Percentiles rank a stretch among this genome's conserved stretches.
Conservation (phyloP, 1,140 invertebrate genomes). For the Ceratina australensis region DNA sequence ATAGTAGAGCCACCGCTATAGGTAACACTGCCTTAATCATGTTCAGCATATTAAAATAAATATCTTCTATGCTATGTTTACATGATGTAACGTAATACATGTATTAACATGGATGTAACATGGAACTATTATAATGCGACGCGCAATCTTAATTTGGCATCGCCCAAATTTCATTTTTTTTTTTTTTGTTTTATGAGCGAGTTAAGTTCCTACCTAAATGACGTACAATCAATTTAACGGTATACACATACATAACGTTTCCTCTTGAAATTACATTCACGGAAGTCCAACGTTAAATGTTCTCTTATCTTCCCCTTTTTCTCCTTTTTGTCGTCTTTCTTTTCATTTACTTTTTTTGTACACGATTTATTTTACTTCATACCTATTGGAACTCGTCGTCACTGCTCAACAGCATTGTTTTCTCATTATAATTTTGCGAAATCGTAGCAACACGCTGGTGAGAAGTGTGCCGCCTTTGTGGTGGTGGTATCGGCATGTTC, state of each 20-base stretch:
- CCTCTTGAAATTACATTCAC: slow-evolving; percentile 49
- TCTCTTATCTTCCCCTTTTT: background rate
- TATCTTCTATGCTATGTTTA: slow-evolving; percentile 73
- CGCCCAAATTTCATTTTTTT: slow-evolving; percentile 32
- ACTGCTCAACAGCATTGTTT: slow-evolving; percentile 96
- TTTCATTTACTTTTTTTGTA: slow-evolving; percentile 11
- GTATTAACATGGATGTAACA: slow-evolving; percentile 71
- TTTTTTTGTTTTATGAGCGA: slow-evolving; percentile 35
- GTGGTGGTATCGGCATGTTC: slow-evolving; percentile 79
- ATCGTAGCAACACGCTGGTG: slow-evolving; percentile 88
- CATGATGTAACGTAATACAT: slow-evolving; percentile 69
- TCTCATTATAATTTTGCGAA: slow-evolving; percentile 94
- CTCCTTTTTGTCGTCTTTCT: background rate
- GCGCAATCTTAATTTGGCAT: slow-evolving; percentile 34
- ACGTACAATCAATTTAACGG: slow-evolving; percentile 46
- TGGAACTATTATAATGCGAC: slow-evolving; percentile 66
- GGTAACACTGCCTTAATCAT: slow-evolving; percentile 66
- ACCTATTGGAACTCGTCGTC: slow-evolving; percentile 97
- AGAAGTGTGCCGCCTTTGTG: slow-evolving; percentile 80
- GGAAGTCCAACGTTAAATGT: slow-evolving; percentile 46
- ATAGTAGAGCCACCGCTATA: slow-evolving; percentile 71
- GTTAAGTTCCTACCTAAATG: slow-evolving; percentile 51
- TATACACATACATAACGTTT: slow-evolving; percentile 29
- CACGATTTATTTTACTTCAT: background rate
- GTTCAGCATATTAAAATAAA: slow-evolving; percentile 76